Base-by-base conservation (phyloP, 1,140 invertebrate genomes). In the Vanessa atalanta region DNA sequence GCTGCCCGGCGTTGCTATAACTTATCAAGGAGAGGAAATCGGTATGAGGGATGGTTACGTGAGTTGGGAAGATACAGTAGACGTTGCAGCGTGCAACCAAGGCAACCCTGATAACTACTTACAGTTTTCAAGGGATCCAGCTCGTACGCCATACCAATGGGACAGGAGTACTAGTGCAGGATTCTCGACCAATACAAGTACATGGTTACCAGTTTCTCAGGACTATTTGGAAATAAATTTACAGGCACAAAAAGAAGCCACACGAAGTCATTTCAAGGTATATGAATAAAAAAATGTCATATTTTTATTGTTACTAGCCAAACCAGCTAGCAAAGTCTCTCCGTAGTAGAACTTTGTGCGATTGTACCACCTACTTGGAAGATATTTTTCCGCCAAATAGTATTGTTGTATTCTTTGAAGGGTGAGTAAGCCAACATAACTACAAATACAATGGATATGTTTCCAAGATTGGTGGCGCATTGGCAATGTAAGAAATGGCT, bases 101-200 rank as follows among this genome's bases (percentile, higher is more conserved):
- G 84, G 79, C 14, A 78, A 83, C 47, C 72, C 79, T 2, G 77
- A 80, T 5, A 86, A 81, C 47, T 85, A 88, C 72, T 71, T 92
- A 51, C 68, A 82, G 14, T 90, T 80, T 37, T 94, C 93, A 9
- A 93, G 96, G 26, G 96, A 97, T 85, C 95, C 95, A 0, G 94
- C 94, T 37, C 90, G 97, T 48, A 95, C 96, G 2, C 96, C 97
- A 0, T 97, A 95, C 89, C 96, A 96, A 77, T 97, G 97, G 97
- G 93, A 95, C 76, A 89, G 91, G 73, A 89, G 91, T 0, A 84
- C 76, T 4, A 95, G 94, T 80, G 96, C 96, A 5, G 96, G 96
- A 9, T 95, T 95, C 76, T 95, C 93, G n/a, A 94, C 88, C 1
- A 91, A 82, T 47, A 75, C 47, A 7, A 92, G 82, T 43, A 94